phyloP scores from a whole-genome alignment of 2,888 invertebrate genomes.

The Eristalinus sepulchralis region DNA sequence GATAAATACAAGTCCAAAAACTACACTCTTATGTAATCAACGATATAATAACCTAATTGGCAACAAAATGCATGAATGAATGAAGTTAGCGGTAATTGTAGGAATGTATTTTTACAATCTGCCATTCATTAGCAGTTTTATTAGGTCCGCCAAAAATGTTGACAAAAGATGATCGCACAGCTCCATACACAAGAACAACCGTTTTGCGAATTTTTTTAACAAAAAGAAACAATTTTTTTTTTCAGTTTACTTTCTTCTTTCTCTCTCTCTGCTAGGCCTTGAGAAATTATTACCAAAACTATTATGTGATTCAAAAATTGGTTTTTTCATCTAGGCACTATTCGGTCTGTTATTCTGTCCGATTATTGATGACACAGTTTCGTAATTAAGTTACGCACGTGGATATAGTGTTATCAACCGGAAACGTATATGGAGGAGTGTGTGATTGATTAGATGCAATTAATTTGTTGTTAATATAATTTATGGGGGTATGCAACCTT shows the following conservation, averaged over 20 bases:
- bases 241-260: neutral
- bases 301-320: neutral
- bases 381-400: neutral
- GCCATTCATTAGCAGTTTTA: conserved; percentile 8
- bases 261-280: conserved; percentile 3
- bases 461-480: neutral
- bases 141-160: conserved; percentile 8
- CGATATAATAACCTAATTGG: neutral
- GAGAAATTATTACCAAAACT: conserved; percentile 10
- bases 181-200: neutral
- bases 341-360: neutral
- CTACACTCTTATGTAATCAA: neutral
- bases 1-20: neutral
- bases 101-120: conserved; percentile 7
- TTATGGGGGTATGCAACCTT: neutral
- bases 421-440: neutral
- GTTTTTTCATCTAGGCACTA: conserved; percentile 5
- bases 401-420: neutral
- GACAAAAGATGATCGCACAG: neutral
- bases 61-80: neutral
- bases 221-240: neutral
- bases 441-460: conserved; percentile 11
- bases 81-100: neutral
- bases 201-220: neutral
- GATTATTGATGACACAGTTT: neutral